Conservation (phyloP, 1,140 invertebrate species). For the Pseudachorutes palmiensis region DNA sequence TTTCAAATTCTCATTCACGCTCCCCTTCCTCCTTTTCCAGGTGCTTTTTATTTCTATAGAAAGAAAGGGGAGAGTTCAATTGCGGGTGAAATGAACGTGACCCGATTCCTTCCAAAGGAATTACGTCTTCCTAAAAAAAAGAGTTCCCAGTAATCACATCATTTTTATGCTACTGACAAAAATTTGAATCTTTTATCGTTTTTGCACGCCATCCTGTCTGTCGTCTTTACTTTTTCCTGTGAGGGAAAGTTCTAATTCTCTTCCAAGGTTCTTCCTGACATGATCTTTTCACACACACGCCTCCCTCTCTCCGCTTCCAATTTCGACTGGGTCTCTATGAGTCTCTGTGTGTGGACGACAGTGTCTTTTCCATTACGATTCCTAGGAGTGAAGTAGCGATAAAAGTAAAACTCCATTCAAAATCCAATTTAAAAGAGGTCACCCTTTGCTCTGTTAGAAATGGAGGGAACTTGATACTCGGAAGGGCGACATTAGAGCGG, state of each 20-base stretch:
- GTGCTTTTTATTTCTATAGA: too few relatives aligned
- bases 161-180: constrained; percentile 1
- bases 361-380: neutral
- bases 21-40: too few relatives aligned
- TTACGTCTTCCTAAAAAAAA: neutral
- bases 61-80: too few relatives aligned
- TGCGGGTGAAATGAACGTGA: too few relatives aligned
- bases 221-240: neutral
- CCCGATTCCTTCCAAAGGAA: too few relatives aligned
- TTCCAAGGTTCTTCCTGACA: too few relatives aligned
- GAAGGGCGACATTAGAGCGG: neutral
- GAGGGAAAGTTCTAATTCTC: neutral
- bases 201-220: neutral
- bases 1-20: too few relatives aligned
- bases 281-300: too few relatives aligned
- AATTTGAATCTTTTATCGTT: constrained; percentile 1
- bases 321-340: too few relatives aligned
- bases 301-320: too few relatives aligned
- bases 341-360: too few relatives aligned
- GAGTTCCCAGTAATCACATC: neutral
- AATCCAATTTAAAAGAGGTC: neutral
- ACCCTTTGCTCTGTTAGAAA: neutral
- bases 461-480: neutral
- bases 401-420: constrained; percentile 6
- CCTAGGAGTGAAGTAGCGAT: neutral